phyloP scores from a whole-genome alignment of 2,888 invertebrate species.

The Sepiola atlantica region DNA sequence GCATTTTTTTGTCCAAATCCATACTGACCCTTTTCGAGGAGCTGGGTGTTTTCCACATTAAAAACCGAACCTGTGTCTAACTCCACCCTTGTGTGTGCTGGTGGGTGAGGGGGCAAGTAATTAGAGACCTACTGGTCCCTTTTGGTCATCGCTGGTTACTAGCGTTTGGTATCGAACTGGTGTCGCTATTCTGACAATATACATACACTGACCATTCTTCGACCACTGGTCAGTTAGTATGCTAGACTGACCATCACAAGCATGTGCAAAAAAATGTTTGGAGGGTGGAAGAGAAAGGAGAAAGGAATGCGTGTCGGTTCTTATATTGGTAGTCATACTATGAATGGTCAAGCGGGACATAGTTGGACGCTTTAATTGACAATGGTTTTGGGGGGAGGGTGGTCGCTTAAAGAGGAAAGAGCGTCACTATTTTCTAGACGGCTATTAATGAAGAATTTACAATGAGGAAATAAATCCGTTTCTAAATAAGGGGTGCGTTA shows the following conservation, averaged over 20 bases:
- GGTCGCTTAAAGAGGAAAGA: neutral
- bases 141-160: neutral
- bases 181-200: neutral
- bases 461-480: too few species aligned
- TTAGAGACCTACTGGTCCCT: neutral
- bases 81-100: too few species aligned
- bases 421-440: accelerated
- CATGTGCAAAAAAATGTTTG: neutral
- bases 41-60: too few species aligned
- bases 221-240: neutral
- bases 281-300: neutral
- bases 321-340: neutral
- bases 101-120: too few species aligned
- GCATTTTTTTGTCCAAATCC: too few species aligned
- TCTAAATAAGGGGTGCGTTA: too few species aligned
- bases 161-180: neutral
- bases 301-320: neutral
- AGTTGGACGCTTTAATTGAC: neutral
- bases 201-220: neutral
- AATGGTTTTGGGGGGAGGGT: neutral
- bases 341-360: neutral
- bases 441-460: neutral
- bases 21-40: too few species aligned
- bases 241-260: neutral
- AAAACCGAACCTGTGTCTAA: too few species aligned